Evolutionary conservation across 2,113 vertebrate genomes (phyloP).

Genomic region (Sebastes schlegelii): DNA sequence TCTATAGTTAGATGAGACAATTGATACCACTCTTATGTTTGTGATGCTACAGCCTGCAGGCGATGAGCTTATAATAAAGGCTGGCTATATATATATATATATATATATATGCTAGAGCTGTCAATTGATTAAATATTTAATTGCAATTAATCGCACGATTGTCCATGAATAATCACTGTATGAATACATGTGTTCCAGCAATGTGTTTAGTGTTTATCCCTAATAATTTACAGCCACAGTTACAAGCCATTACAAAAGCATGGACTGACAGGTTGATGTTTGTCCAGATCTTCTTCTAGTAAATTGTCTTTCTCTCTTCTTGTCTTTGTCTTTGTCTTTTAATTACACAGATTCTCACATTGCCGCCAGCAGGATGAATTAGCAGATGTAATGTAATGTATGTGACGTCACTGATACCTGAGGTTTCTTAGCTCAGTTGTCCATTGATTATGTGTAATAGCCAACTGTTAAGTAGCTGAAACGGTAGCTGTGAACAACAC

Average conservation of each 20-base stretch:
- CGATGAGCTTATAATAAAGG: background rate
- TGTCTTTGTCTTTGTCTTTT: background rate
- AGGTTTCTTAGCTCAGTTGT: background rate
- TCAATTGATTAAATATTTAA: no score
- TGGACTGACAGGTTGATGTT: background rate
- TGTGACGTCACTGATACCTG: background rate
- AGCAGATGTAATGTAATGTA: background rate
- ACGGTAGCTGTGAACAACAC: background rate
- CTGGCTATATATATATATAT: background rate
- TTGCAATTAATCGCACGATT: no score
- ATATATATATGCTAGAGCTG: no score
- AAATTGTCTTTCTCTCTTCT: background rate
- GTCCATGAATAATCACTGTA: background rate
- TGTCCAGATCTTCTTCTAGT: background rate
- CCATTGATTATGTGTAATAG: constrained; percentile 9
- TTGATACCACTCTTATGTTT: background rate
- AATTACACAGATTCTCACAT: constrained; percentile 10
- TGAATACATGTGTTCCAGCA: background rate
- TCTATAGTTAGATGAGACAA: background rate
- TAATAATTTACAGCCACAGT: background rate
- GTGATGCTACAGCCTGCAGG: background rate
- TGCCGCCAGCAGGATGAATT: background rate
- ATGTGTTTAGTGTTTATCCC: background rate
- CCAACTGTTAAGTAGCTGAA: background rate
- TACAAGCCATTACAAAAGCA: background rate